phyloP scores from a whole-genome alignment of 2,797 vertebrate species.

The Delichon dasypus region DNA sequence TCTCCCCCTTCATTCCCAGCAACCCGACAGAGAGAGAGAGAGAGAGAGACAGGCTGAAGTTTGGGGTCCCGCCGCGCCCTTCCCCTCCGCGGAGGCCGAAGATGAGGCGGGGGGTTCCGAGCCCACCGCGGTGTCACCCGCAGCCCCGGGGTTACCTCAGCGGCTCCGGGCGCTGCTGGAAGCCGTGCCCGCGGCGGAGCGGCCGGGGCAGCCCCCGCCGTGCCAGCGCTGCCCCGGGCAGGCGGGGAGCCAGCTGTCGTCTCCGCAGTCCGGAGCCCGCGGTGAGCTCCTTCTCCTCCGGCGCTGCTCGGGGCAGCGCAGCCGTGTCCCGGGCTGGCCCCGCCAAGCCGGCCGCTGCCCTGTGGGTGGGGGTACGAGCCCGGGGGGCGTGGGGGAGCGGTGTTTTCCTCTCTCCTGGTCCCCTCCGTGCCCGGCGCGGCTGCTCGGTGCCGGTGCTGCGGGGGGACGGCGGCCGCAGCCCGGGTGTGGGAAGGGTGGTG shows the following conservation, averaged over 20 bases:
- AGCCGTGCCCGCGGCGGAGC: neutral
- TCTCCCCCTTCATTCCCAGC: neutral
- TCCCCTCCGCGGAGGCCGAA: neutral
- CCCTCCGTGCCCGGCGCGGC: neutral
- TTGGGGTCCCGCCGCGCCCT: neutral
- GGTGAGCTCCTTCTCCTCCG: neutral
- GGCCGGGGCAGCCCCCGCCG: neutral
- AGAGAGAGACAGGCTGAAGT: neutral
- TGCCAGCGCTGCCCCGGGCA: neutral
- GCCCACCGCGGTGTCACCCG: neutral
- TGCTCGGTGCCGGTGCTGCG: neutral
- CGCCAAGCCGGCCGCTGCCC: neutral
- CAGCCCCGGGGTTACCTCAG: neutral
- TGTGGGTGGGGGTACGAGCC: neutral
- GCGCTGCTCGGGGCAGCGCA: neutral
- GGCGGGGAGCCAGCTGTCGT: neutral
- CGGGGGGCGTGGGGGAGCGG: neutral
- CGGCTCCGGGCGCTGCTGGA: neutral
- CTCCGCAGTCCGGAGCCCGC: neutral
- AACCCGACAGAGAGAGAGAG: too few relatives aligned
- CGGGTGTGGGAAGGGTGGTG: neutral
- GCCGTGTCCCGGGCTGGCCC: constrained; percentile 14
- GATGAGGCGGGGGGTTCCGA: neutral
- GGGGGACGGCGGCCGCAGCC: neutral
- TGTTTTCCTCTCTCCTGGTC: neutral